Percentiles rank a stretch among this genome's conserved stretches.
phyloP scores from a whole-genome alignment of 1,140 invertebrate genomes.

The Octopus bimaculoides region DNA sequence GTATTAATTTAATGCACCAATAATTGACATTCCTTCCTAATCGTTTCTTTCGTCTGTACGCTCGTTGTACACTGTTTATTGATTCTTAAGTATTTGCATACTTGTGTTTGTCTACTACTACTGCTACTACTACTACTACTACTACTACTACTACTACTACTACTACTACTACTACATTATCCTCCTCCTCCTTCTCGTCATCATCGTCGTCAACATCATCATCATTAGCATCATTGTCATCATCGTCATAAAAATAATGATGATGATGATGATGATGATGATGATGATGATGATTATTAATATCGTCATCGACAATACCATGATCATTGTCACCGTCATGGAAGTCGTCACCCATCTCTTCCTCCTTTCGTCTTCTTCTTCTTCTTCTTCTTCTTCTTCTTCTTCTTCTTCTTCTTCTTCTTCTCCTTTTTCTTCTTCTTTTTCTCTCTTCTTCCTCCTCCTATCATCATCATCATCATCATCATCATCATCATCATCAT shows the following conservation, averaged over 20 bases:
- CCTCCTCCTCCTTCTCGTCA: neutral
- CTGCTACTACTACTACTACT: slow-evolving; percentile 3
- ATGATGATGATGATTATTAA: neutral
- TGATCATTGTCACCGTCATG: neutral
- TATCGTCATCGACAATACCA: slow-evolving; percentile 11
- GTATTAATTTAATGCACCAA: no score
- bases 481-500: no score
- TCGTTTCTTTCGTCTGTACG: no score
- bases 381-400: neutral
- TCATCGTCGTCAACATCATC: neutral
- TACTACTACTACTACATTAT: slow-evolving; percentile 7
- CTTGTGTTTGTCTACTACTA: no score
- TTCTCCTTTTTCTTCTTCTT: slow-evolving; percentile 10
- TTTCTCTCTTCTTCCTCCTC: neutral
- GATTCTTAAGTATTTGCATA: no score
- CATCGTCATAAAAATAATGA: neutral
- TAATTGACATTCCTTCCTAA: no score
- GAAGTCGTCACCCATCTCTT: neutral
- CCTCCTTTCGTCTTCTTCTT: neutral
- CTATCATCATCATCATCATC: no score
- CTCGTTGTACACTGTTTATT: no score
- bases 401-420: neutral
- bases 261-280: neutral
- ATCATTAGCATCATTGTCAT: neutral
- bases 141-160: neutral